A percentile compares a stretch with the other conserved stretches of the same genome.
Evolutionary conservation across 2,797 vertebrate genomes (phyloP).

Genomic region (Gephyroberyx darwinii): DNA sequence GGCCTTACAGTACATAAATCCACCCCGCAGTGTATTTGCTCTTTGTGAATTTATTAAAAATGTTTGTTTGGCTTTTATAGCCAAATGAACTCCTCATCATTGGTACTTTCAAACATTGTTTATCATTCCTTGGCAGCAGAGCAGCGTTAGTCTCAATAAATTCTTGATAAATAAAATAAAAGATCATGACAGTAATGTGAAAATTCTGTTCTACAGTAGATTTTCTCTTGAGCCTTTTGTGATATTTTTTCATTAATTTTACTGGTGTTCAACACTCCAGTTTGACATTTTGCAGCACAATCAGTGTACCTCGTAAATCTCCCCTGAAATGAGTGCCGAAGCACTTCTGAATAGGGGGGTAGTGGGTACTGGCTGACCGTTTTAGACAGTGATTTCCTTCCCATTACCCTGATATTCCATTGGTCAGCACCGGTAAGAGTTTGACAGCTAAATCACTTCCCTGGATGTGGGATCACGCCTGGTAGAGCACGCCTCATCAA

Average conservation of each 20-base stretch:
- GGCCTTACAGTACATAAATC: no score
- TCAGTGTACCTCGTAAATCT: conserved; percentile 16
- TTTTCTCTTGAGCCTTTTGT: background rate
- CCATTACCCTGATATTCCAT: conserved; percentile 39
- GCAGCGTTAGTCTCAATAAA: background rate
- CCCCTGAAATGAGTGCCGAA: conserved; percentile 8
- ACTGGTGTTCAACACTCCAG: background rate
- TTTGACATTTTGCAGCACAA: conserved; percentile 30
- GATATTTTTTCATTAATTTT: conserved; percentile 12
- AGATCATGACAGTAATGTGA: no score
- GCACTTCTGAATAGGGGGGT: conserved; percentile 27
- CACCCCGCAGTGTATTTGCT: no score
- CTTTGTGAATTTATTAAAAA: no score
- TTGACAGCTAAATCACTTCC: conserved; percentile 65
- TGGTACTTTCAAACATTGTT: no score
- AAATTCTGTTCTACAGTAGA: no score
- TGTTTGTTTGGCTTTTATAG: no score
- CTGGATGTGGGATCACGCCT: conserved; percentile 34
- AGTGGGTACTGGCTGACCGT: conserved; percentile 1
- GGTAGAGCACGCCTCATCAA: conserved; percentile 51
- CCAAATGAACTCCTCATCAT: no score
- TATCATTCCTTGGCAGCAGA: no score
- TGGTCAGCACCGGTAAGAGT: conserved; percentile 16
- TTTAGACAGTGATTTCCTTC: conserved; percentile 39
- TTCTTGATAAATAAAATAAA: no score